phyloP scores from a whole-genome alignment of 2,797 vertebrate species.

The Echeneis naucrates region DNA sequence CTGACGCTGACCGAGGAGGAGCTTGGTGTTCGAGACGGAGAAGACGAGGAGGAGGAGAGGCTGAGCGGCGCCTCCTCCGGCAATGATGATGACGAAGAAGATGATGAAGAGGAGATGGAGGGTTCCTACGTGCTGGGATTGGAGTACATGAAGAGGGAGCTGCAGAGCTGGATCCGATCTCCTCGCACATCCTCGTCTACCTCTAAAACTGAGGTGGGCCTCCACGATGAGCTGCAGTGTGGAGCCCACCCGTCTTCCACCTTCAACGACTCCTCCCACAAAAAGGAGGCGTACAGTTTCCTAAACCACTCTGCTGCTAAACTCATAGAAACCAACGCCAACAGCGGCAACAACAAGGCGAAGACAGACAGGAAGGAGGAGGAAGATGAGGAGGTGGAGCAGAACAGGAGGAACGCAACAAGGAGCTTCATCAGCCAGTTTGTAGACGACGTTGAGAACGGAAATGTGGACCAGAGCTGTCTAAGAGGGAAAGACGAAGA shows the following conservation, averaged over 20 bases:
- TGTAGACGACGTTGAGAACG: slow-evolving; percentile 95
- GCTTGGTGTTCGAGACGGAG: slow-evolving; percentile 90
- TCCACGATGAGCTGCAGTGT: slow-evolving; percentile 88
- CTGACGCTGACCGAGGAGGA: slow-evolving; percentile 98
- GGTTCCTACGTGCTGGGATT: slow-evolving; percentile 89
- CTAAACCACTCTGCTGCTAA: slow-evolving; percentile 80
- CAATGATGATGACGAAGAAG: slow-evolving; percentile 85
- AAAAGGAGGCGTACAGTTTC: slow-evolving; percentile 74
- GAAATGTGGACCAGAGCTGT: slow-evolving; percentile 88
- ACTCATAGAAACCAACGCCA: slow-evolving; percentile 83
- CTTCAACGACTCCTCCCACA: slow-evolving; percentile 32
- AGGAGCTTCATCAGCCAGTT: slow-evolving; percentile 85
- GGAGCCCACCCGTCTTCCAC: slow-evolving; percentile 70
- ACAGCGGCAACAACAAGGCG: slow-evolving; percentile 41
- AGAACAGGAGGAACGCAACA: slow-evolving; percentile 76
- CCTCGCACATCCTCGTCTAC: slow-evolving; percentile 70
- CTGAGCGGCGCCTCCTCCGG: slow-evolving; percentile 64
- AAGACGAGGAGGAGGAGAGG: slow-evolving; percentile 86
- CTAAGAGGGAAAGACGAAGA: slow-evolving; percentile 80
- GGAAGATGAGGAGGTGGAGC: slow-evolving; percentile 70
- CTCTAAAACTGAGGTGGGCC: slow-evolving; percentile 83
- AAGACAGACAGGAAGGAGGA: slow-evolving; percentile 48
- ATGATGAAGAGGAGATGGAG: slow-evolving; percentile 92
- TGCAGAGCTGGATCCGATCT: slow-evolving; percentile 92
- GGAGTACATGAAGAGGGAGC: slow-evolving; percentile 94